Evolutionary conservation across 2,113 vertebrate genomes (phyloP).

Genomic region (Microcebus ravelobensis): DNA sequence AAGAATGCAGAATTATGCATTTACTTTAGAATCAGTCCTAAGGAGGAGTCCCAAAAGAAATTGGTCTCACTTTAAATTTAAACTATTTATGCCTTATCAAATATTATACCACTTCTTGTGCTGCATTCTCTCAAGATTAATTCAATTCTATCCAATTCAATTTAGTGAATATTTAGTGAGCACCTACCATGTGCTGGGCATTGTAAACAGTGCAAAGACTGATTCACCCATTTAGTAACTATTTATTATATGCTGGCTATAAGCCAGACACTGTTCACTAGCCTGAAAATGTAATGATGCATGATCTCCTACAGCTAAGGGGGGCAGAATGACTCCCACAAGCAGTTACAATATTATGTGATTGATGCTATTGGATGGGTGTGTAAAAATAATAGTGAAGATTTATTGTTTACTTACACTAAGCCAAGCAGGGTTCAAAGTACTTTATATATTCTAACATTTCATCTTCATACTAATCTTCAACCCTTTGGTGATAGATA

Average conservation of each 20-base stretch:
- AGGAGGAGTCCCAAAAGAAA: slow-evolving; percentile 4
- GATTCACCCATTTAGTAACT: background rate
- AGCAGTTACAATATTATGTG: background rate
- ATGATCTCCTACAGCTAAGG: background rate
- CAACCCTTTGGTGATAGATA: background rate
- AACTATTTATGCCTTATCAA: background rate
- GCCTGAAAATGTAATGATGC: background rate
- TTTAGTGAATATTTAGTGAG: background rate
- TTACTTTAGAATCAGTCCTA: background rate
- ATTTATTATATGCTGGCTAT: background rate
- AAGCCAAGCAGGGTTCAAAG: background rate
- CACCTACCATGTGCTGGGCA: background rate
- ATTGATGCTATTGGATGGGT: background rate
- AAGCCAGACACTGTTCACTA: background rate
- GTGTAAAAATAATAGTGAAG: background rate
- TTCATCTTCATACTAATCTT: background rate
- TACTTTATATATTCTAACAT: slow-evolving; percentile 24
- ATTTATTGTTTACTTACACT: background rate
- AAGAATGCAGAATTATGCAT: background rate
- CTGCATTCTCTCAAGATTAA: background rate
- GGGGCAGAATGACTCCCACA: background rate
- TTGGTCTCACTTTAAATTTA: slow-evolving; percentile 10
- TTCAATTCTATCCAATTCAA: background rate
- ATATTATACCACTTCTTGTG: background rate
- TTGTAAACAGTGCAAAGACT: slow-evolving; percentile 5